These are phyloP conservation scores for Capitulum mitella DNA, from an alignment of 2,888 invertebrate genomes.

Conservation along the genomic window DNA sequence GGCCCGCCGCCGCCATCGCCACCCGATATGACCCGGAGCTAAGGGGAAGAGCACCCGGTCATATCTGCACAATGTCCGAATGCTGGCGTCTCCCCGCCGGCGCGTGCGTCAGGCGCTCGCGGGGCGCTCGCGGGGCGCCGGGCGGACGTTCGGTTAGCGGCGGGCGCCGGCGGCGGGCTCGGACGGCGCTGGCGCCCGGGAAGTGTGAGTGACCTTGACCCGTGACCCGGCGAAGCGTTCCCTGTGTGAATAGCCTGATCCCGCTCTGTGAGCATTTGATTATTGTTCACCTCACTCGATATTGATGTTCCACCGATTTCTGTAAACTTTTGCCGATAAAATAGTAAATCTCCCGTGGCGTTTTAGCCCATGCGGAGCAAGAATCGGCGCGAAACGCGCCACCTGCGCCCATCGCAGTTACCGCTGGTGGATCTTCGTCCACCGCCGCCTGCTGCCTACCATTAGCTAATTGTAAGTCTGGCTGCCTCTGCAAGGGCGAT, in stretches of 20 bases:
- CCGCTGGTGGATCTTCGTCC: too few relatives aligned
- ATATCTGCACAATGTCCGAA: too few relatives aligned
- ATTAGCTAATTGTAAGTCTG: too few relatives aligned
- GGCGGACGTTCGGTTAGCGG: too few relatives aligned
- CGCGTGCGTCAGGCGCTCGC: not conserved
- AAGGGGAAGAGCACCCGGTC: not conserved
- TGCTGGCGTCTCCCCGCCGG: too few relatives aligned
- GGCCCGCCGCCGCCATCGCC: not conserved
- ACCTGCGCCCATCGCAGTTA: too few relatives aligned
- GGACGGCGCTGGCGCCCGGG: too few relatives aligned
- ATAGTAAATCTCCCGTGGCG: not conserved
- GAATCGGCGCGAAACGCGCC: too few relatives aligned
- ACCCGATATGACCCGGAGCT: not conserved
- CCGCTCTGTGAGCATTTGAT: not conserved
- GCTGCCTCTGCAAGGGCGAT: too few relatives aligned
- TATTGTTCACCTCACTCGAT: not conserved
- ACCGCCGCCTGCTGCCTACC: too few relatives aligned
- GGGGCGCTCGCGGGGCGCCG: too few relatives aligned
- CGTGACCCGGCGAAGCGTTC: not conserved
- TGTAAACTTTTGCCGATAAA: slow-evolving; percentile 13
- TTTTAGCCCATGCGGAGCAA: not conserved
- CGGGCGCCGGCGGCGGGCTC: too few relatives aligned
- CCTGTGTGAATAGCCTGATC: not conserved
- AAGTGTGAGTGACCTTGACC: not conserved
- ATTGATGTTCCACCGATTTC: not conserved